These are phyloP conservation scores for Psylliodes chrysocephalus DNA, from an alignment of 2,888 invertebrate genomes.

Conservation along the genomic window DNA sequence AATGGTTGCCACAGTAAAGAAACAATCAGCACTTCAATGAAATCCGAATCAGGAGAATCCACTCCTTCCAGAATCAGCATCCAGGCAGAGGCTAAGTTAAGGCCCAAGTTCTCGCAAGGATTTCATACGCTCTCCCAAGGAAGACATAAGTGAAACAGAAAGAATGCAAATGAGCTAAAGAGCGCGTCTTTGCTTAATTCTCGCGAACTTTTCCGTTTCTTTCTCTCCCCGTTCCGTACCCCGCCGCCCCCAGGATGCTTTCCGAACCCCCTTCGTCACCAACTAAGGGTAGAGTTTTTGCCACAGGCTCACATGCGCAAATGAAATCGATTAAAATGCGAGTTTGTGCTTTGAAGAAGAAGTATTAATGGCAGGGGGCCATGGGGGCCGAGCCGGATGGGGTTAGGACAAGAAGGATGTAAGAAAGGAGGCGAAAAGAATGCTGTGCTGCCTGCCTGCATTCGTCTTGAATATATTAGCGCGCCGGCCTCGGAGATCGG, in stretches of 20 bases:
- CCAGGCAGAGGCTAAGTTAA: constrained; percentile 12
- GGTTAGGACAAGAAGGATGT: constrained; percentile 36
- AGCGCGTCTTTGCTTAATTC: constrained; percentile 65
- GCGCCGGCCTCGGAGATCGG: background rate
- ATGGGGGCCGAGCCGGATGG: constrained; percentile 50
- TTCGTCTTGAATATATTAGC: constrained; percentile 19
- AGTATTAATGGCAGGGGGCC: constrained; percentile 64
- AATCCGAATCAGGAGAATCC: background rate
- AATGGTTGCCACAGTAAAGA: background rate
- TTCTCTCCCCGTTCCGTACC: constrained; percentile 53
- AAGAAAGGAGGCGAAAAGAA: constrained; percentile 23
- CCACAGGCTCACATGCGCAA: constrained; percentile 73
- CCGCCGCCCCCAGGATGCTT: constrained; percentile 40
- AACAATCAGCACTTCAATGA: constrained; percentile 12
- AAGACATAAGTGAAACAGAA: constrained; percentile 55
- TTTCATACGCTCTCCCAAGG: constrained; percentile 36
- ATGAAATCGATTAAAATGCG: constrained; percentile 77
- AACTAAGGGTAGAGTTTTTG: constrained; percentile 64
- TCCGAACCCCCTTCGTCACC: constrained; percentile 57
- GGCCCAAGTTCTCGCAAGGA: constrained; percentile 12
- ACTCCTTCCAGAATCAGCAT: constrained; percentile 3
- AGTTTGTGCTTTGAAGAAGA: constrained; percentile 71
- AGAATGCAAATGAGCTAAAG: constrained; percentile 64
- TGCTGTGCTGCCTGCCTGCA: constrained; percentile 12
- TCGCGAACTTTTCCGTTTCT: constrained; percentile 66